Evolutionary conservation across 2,113 vertebrate species (phyloP).

Genomic region (Chlamydotis undulata): DNA sequence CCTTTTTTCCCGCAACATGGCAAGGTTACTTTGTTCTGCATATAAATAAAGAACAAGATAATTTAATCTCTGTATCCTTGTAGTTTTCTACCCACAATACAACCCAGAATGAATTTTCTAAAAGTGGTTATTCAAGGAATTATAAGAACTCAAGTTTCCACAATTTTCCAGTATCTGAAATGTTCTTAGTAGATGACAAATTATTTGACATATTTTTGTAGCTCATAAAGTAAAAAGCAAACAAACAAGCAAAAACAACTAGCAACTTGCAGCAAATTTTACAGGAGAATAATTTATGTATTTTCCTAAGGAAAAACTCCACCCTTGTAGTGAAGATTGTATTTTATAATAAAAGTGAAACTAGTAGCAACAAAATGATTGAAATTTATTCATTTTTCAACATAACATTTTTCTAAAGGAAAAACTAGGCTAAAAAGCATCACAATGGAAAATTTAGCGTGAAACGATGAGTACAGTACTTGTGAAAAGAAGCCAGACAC

Average conservation of each 20-base stretch:
- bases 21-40: background rate
- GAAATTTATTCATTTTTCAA: background rate
- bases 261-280: background rate
- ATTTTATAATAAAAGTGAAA: background rate
- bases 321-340: background rate
- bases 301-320: background rate
- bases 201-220: background rate
- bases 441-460: background rate
- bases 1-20: background rate
- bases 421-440: background rate
- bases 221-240: background rate
- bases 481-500: background rate
- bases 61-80: background rate
- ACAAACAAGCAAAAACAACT: background rate
- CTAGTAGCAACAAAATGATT: background rate
- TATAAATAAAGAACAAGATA: background rate
- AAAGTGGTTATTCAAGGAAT: background rate
- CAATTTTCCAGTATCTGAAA: background rate
- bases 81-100: background rate
- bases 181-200: background rate
- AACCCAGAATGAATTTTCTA: background rate
- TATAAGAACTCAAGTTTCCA: background rate
- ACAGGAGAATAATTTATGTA: background rate
- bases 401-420: background rate
- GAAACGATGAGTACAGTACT: background rate